Percentiles rank a stretch among this genome's conserved stretches.
Conservation (phyloP, 2,888 invertebrate genomes). For the Orthonevra nobilis region DNA sequence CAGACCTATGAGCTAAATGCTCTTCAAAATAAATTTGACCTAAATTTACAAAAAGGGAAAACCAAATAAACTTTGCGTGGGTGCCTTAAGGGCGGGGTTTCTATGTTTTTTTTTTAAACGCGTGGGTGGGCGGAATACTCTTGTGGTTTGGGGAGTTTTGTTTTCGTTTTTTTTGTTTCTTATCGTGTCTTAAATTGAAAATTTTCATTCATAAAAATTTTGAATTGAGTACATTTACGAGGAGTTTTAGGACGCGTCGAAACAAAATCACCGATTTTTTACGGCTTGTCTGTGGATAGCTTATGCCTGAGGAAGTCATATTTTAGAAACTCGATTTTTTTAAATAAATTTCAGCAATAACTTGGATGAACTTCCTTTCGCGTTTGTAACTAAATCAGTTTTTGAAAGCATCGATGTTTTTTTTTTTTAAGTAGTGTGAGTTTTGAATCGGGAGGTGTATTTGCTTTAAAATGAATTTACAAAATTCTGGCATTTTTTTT, state of each 20-base stretch:
- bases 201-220: slow-evolving; percentile 31
- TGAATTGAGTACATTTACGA: slow-evolving; percentile 18
- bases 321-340: slow-evolving; percentile 12
- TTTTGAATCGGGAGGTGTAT: too few relatives aligned
- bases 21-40: slow-evolving; percentile 39
- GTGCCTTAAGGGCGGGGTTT: slow-evolving; percentile 23
- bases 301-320: slow-evolving; percentile 11
- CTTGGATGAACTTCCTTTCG: too few relatives aligned
- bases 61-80: slow-evolving; percentile 8
- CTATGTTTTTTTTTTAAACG: too few relatives aligned
- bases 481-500: too few relatives aligned
- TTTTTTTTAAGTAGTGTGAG: too few relatives aligned
- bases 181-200: background rate
- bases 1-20: slow-evolving; percentile 17
- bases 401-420: too few relatives aligned
- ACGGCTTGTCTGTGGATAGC: background rate
- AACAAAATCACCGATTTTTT: slow-evolving; percentile 15
- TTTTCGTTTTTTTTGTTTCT: too few relatives aligned
- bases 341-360: slow-evolving; percentile 18
- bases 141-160: slow-evolving; percentile 2
- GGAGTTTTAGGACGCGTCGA: slow-evolving; percentile 8
- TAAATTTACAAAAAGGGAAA: slow-evolving; percentile 41
- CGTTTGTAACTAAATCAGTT: too few relatives aligned
- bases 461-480: too few relatives aligned
- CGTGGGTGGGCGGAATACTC: slow-evolving; percentile 18